Evolutionary conservation across 2,888 invertebrate genomes (phyloP).

Genomic region (Cephus runcator): DNA sequence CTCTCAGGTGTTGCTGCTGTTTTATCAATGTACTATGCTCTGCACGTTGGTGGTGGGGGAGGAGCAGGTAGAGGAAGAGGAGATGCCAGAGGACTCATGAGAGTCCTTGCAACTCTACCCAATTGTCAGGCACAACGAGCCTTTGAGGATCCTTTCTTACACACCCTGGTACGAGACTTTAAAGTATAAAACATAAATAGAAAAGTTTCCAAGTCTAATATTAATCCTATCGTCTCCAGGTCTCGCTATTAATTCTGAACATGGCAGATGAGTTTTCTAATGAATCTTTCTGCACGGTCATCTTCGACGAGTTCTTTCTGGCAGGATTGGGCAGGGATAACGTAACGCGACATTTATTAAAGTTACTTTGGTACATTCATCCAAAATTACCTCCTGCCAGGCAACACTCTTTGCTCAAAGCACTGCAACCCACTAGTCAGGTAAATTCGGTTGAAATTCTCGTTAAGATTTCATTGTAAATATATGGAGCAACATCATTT

Average conservation of each 20-base stretch:
- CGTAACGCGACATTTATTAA: constrained; percentile 90
- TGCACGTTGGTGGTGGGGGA: constrained; percentile 77
- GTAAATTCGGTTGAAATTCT: constrained; percentile 43
- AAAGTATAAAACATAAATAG: neutral
- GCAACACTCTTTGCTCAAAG: constrained; percentile 83
- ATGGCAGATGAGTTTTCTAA: constrained; percentile 93
- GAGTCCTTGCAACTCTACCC: constrained; percentile 90
- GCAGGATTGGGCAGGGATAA: constrained; percentile 90
- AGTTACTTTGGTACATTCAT: constrained; percentile 91
- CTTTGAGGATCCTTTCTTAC: constrained; percentile 94
- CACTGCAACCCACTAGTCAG: constrained; percentile 73
- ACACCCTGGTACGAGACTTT: constrained; percentile 78
- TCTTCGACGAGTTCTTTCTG: constrained; percentile 96
- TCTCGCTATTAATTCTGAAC: constrained; percentile 80
- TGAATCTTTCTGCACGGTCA: constrained; percentile 93
- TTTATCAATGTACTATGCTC: constrained; percentile 93
- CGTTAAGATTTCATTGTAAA: constrained; percentile 7
- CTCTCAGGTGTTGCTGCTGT: constrained; percentile 93
- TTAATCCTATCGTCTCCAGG: constrained; percentile 53
- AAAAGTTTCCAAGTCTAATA: no score
- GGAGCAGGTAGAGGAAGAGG: constrained; percentile 52
- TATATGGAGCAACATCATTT: neutral
- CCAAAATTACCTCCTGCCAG: constrained; percentile 84
- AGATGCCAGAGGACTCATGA: constrained; percentile 73
- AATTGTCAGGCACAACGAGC: constrained; percentile 92